A percentile compares a stretch with the other conserved stretches of the same genome.
Conservation (phyloP, 2,113 vertebrate genomes). For the Chaetorhynchus papuensis region DNA sequence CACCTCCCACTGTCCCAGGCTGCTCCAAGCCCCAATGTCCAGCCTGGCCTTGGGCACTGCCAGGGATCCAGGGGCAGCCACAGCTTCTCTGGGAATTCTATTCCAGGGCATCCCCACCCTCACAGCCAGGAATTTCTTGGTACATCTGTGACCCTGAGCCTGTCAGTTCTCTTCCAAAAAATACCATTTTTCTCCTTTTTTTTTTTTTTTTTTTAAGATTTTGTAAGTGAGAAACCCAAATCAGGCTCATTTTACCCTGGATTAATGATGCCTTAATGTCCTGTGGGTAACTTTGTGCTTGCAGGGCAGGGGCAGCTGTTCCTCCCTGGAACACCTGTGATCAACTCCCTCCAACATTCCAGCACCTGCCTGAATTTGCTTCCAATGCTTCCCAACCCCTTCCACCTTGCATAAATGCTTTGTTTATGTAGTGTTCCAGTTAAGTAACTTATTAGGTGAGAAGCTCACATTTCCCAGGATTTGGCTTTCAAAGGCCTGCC, state of each 20-base stretch:
- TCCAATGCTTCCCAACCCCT: neutral
- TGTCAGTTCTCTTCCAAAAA: no score
- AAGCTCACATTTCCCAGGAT: conserved; percentile 29
- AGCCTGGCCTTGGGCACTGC: neutral
- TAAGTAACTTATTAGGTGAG: conserved; percentile 5
- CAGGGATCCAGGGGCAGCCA: neutral
- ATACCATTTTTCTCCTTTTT: neutral
- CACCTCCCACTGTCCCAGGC: neutral
- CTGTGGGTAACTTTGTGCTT: fast-evolving
- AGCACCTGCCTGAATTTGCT: neutral
- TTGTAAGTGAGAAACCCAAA: neutral
- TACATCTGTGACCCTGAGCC: fast-evolving
- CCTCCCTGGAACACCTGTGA: no score
- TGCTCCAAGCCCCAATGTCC: neutral
- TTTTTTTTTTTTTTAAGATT: neutral
- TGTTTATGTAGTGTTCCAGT: neutral
- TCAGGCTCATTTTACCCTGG: neutral
- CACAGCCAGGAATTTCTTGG: neutral
- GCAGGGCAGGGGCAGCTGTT: neutral
- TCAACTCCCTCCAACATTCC: neutral
- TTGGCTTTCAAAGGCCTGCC: conserved; percentile 19
- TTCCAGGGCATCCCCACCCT: neutral
- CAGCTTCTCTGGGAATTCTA: fast-evolving
- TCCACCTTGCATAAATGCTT: neutral
- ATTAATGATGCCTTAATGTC: no score